Base-by-base conservation (phyloP, 2,888 invertebrate genomes). In the Limnephilus auricula region DNA sequence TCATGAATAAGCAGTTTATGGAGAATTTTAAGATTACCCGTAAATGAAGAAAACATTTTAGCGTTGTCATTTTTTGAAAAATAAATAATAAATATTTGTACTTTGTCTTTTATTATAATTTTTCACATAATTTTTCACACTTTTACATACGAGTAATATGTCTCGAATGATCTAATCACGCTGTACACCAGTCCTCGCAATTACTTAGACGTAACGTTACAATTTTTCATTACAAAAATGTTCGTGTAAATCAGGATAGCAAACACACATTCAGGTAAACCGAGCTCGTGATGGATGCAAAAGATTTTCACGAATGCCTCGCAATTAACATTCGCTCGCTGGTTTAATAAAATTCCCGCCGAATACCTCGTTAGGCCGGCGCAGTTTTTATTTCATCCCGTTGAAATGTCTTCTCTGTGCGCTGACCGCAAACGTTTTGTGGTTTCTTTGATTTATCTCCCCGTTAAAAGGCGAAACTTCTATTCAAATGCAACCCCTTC, bases 311-410 rank as follows among this genome's bases (percentile, higher is more conserved):
- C 87, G 37, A 87, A 30, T 34, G 78, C 80, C 89, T 40, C 78
- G 89, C 89, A 89, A 89, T 89, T 89, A 79, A 89, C 79, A 89
- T 89, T 89, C 31, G 89, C 80, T 79, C 30, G 9, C 83, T 89
- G 83, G 89, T 89, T 34, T 90, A 88, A 88, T 37, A 45, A 88
- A 88, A 88, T 84, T 89, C 90, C 80, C 86, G 25, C 65, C 90
- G 90, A 82, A 84, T 90, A 65, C 89, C 92, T 92, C 92, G 92
- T 92, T 92, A 92, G 65, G 92, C 83, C 80, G 79, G 15, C 15
- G 45, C 37, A 37, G 37, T 88, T 90, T 91, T 91, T 82, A 79
- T 91, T 88, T 79, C 79, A 82, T 84, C 79, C 85, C 79, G 78
- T 50, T 78, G 32, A 80, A 83, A 82, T 32, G 79, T 89, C 78